phyloP scores from a whole-genome alignment of 2,888 invertebrate species.

The Cataglyphis rosenhaueri region DNA sequence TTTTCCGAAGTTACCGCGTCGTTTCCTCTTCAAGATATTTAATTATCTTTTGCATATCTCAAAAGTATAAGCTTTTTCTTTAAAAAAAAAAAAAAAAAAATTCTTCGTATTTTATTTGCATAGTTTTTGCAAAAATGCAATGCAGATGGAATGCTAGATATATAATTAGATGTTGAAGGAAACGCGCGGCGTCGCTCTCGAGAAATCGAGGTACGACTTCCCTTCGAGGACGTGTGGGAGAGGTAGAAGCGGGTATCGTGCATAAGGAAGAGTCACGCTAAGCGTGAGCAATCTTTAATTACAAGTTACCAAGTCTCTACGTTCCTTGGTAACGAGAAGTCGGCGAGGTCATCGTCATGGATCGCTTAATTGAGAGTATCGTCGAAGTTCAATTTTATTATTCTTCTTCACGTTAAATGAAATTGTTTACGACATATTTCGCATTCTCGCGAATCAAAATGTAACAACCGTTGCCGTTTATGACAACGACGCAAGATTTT shows the following conservation, averaged over 20 bases:
- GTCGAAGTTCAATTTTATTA: background rate
- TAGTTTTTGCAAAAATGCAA: background rate
- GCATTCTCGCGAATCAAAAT: background rate
- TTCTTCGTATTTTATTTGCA: background rate
- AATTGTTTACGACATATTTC: background rate
- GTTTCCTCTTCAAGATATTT: slow-evolving; percentile 35
- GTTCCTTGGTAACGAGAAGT: slow-evolving; percentile 67
- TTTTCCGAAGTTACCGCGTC: slow-evolving; percentile 48
- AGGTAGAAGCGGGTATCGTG: slow-evolving; percentile 77
- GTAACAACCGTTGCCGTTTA: background rate
- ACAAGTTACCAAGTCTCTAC: slow-evolving; percentile 72
- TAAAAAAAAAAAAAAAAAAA: background rate
- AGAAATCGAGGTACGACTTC: slow-evolving; percentile 63
- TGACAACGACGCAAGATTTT: background rate
- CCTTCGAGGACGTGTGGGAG: slow-evolving; percentile 57
- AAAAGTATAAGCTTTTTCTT: background rate
- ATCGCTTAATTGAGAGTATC: slow-evolving; percentile 10
- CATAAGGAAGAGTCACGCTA: slow-evolving; percentile 75
- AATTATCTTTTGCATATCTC: background rate
- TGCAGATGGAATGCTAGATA: background rate
- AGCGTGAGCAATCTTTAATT: slow-evolving; percentile 70
- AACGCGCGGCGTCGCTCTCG: slow-evolving; percentile 62
- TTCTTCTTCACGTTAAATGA: background rate
- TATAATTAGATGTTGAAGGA: background rate
- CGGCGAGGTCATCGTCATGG: slow-evolving; percentile 51